Evolutionary conservation across 1,140 invertebrate species (phyloP).

Genomic region (Chlorops oryzae): DNA sequence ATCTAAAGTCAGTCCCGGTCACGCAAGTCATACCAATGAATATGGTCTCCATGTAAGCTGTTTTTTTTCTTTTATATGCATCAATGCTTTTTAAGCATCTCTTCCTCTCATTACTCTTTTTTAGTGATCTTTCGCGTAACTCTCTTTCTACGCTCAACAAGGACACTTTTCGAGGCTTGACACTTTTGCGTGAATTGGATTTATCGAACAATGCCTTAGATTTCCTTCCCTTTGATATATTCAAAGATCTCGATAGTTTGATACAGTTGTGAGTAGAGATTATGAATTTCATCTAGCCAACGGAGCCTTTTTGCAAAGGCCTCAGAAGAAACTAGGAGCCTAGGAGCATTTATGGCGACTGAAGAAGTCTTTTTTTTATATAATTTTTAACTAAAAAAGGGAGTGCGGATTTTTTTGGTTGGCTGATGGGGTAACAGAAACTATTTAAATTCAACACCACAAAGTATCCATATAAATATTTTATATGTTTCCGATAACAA

Average conservation of each 20-base stretch:
- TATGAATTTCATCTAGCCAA: too few relatives aligned
- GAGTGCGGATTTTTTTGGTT: too few relatives aligned
- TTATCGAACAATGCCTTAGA: slow-evolving; percentile 73
- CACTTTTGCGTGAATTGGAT: slow-evolving; percentile 64
- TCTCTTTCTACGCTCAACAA: slow-evolving; percentile 65
- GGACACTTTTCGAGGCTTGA: slow-evolving; percentile 64
- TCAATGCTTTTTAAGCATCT: not conserved
- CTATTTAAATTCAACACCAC: too few relatives aligned
- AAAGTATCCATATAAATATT: too few relatives aligned
- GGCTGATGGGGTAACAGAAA: too few relatives aligned
- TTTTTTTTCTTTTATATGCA: not conserved
- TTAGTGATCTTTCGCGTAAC: slow-evolving; percentile 70
- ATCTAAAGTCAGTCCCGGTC: slow-evolving; percentile 57
- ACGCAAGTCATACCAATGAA: slow-evolving; percentile 65
- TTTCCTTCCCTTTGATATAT: slow-evolving; percentile 66
- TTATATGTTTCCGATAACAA: too few relatives aligned
- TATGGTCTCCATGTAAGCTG: slow-evolving; percentile 59
- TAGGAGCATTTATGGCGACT: too few relatives aligned
- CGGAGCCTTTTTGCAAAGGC: too few relatives aligned
- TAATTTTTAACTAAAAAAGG: too few relatives aligned
- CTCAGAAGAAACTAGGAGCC: too few relatives aligned
- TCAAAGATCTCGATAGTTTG: slow-evolving; percentile 64
- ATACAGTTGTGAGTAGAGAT: slow-evolving; percentile 66
- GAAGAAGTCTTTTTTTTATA: too few relatives aligned
- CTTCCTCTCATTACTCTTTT: slow-evolving; percentile 30